These are phyloP conservation scores for Gymnocephalus cernua DNA, from an alignment of 2,113 vertebrate species.

Conservation along the genomic window DNA sequence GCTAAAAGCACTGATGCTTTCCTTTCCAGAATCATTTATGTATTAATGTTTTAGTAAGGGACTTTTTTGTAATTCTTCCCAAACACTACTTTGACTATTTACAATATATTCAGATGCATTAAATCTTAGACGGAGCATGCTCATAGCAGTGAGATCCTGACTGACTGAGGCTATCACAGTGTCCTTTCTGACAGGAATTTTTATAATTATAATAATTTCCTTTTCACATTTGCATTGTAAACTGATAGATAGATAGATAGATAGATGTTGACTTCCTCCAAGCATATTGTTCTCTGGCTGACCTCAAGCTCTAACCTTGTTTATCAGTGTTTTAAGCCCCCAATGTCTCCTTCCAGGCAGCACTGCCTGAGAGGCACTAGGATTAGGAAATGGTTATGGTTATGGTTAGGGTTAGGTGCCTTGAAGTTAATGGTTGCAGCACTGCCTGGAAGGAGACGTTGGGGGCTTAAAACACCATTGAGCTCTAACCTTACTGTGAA, in stretches of 20 bases:
- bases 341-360: too few relatives aligned
- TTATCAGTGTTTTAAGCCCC: too few relatives aligned
- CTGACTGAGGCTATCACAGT: slow-evolving; percentile 48
- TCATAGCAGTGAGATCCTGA: slow-evolving; percentile 52
- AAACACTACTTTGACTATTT: slow-evolving; percentile 10
- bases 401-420: too few relatives aligned
- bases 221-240: slow-evolving; percentile 26
- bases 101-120: slow-evolving; percentile 29
- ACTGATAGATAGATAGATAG: not conserved
- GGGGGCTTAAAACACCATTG: too few relatives aligned
- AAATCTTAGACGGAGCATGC: slow-evolving; percentile 39
- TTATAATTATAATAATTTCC: slow-evolving; percentile 5
- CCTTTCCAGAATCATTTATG: slow-evolving; percentile 26
- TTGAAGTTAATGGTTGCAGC: too few relatives aligned
- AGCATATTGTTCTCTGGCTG: slow-evolving; percentile 2
- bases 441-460: too few relatives aligned
- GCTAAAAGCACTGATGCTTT: slow-evolving; percentile 22
- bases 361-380: too few relatives aligned
- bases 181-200: slow-evolving; percentile 28
- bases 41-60: slow-evolving; percentile 31
- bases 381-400: too few relatives aligned
- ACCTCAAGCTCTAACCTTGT: not conserved
- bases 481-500: too few relatives aligned
- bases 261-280: not conserved
- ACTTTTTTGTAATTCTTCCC: slow-evolving; percentile 14